A percentile compares a stretch with the other conserved stretches of the same genome.
Evolutionary conservation across 1,140 invertebrate species (phyloP).

Genomic region (Habropoda laboriosa): DNA sequence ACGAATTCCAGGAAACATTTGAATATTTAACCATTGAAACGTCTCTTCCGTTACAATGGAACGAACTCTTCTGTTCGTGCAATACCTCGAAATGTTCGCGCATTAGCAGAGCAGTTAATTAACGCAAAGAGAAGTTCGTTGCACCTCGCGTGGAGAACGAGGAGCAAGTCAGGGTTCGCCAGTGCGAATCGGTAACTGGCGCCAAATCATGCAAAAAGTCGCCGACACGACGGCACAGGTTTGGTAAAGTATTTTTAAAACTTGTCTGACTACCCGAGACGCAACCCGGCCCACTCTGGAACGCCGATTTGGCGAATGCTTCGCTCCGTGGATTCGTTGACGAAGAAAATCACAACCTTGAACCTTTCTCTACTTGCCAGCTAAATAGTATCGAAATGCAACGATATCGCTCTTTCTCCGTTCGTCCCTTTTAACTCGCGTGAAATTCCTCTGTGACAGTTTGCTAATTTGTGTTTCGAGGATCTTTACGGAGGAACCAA

Average conservation of each 20-base stretch:
- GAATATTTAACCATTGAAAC: too few relatives aligned
- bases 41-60: too few relatives aligned
- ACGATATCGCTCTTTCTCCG: neutral
- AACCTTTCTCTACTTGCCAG: neutral
- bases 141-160: neutral
- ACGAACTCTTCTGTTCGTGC: too few relatives aligned
- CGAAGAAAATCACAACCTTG: conserved; percentile 10
- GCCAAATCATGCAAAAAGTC: conserved; percentile 66
- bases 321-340: neutral
- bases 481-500: too few relatives aligned
- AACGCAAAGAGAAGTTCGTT: conserved; percentile 16
- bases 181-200: conserved; percentile 57
- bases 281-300: conserved; percentile 39
- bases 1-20: too few relatives aligned
- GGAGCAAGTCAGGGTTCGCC: conserved; percentile 29
- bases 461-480: too few relatives aligned
- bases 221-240: conserved; percentile 50
- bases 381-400: neutral
- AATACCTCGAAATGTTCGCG: neutral
- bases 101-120: neutral
- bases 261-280: conserved; percentile 56
- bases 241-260: conserved; percentile 70
- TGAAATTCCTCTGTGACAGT: too few relatives aligned
- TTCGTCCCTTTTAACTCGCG: too few relatives aligned
- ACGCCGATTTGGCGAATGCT: conserved; percentile 29